A percentile compares a stretch with the other conserved stretches of the same genome.
Evolutionary conservation across 2,797 vertebrate species (phyloP).

Genomic region (Parauchenoglanis punctatus): DNA sequence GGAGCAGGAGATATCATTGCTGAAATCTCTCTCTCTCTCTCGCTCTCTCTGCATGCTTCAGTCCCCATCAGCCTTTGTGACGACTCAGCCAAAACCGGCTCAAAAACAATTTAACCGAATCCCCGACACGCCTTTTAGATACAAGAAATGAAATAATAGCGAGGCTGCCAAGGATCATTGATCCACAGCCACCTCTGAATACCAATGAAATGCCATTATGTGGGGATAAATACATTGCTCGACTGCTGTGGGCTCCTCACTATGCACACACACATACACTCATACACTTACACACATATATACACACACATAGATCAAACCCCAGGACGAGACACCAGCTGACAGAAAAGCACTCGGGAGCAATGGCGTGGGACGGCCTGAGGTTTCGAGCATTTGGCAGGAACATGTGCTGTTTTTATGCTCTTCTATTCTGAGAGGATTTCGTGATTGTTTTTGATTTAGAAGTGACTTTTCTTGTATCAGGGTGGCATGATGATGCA

Average conservation of each 20-base stretch:
- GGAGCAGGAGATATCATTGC: constrained; percentile 18
- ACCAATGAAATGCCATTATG: constrained; percentile 68
- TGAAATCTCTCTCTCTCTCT: constrained; percentile 16
- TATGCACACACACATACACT: constrained; percentile 28
- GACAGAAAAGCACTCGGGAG: constrained; percentile 23
- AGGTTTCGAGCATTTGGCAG: constrained; percentile 26
- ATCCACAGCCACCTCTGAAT: constrained; percentile 69
- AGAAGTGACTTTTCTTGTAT: neutral
- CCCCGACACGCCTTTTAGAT: constrained; percentile 61
- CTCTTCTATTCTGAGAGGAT: neutral
- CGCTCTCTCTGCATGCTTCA: constrained; percentile 16
- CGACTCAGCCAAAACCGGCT: constrained; percentile 65
- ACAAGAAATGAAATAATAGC: constrained; percentile 71
- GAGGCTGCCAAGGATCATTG: constrained; percentile 66
- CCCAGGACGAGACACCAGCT: constrained; percentile 22
- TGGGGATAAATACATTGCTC: constrained; percentile 64
- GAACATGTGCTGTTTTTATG: constrained; percentile 37
- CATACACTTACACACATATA: constrained; percentile 15
- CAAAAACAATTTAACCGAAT: constrained; percentile 67
- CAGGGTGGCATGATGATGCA: neutral
- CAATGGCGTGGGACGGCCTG: constrained; percentile 26
- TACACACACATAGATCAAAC: constrained; percentile 26
- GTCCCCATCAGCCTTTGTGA: constrained; percentile 52
- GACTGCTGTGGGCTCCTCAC: constrained; percentile 41
- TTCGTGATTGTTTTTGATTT: neutral